Evolutionary conservation across 2,888 invertebrate species (phyloP).

Genomic region (Eupeodes luniger): DNA sequence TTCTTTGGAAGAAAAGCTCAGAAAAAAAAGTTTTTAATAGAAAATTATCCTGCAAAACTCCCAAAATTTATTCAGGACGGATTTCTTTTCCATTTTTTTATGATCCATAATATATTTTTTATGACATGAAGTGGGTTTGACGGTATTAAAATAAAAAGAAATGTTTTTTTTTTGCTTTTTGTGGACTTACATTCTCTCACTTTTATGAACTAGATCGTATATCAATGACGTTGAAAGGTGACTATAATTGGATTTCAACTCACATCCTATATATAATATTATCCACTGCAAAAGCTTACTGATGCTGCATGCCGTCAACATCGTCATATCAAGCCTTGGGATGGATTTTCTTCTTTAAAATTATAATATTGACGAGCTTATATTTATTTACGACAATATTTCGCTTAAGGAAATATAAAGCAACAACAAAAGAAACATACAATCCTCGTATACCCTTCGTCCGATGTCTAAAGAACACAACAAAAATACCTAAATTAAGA

Average conservation of each 20-base stretch:
- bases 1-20: conserved; percentile 23
- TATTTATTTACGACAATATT: conserved; percentile 13
- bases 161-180: not conserved
- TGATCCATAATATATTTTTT: conserved; percentile 34
- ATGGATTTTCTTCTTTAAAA: not conserved
- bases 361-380: conserved; percentile 20
- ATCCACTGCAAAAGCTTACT: not conserved
- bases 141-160: conserved; percentile 7
- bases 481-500: conserved; percentile 10
- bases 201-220: conserved; percentile 35
- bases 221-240: conserved; percentile 28
- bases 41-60: conserved; percentile 38
- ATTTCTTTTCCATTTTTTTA: conserved; percentile 44
- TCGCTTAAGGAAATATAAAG: not conserved
- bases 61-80: conserved; percentile 48
- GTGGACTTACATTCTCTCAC: conserved; percentile 4
- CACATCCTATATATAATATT: not conserved
- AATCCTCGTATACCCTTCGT: not conserved
- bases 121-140: conserved; percentile 26
- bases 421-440: not conserved
- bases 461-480: not conserved
- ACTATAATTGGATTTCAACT: conserved; percentile 40
- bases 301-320: not conserved
- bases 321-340: not conserved
- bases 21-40: conserved; percentile 27